phyloP scores from a whole-genome alignment of 2,797 vertebrate species.

The Craterocephalus amniculus region DNA sequence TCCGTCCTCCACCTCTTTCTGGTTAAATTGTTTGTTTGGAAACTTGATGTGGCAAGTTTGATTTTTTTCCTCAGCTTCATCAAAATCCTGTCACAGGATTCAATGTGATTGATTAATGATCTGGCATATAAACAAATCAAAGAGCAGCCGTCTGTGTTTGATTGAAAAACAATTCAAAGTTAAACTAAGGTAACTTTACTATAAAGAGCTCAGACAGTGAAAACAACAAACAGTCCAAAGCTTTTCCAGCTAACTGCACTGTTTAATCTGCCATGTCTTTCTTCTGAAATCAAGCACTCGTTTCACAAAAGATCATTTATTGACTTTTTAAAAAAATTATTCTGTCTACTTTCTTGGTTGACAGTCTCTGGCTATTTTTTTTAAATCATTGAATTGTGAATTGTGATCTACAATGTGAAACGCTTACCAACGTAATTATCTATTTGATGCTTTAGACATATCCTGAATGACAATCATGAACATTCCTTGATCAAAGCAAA shows the following conservation, averaged over 20 bases:
- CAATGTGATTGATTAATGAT: constrained; percentile 38
- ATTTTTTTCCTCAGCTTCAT: constrained; percentile 10
- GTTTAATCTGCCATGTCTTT: background rate
- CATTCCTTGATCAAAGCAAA: too few species aligned
- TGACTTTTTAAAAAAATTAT: too few species aligned
- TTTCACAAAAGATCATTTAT: background rate
- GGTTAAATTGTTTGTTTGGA: constrained; percentile 6
- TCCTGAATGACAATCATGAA: too few species aligned
- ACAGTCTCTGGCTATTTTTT: too few species aligned
- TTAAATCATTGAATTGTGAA: too few species aligned
- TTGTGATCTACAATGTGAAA: too few species aligned
- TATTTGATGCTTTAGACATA: too few species aligned
- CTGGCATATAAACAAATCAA: constrained; percentile 35
- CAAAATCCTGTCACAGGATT: constrained; percentile 12
- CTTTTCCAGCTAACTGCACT: too few species aligned
- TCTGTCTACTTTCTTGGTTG: too few species aligned
- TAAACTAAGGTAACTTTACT: constrained; percentile 16
- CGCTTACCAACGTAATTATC: too few species aligned
- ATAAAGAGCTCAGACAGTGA: background rate
- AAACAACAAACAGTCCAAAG: background rate
- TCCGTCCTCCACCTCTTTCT: background rate
- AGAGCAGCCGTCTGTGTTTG: constrained; percentile 12
- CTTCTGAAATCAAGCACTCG: background rate
- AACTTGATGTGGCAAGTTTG: constrained; percentile 8
- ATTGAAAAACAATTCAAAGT: constrained; percentile 25